Base-by-base conservation (phyloP, 2,888 invertebrate species). In the Chymomyza caudatula region DNA sequence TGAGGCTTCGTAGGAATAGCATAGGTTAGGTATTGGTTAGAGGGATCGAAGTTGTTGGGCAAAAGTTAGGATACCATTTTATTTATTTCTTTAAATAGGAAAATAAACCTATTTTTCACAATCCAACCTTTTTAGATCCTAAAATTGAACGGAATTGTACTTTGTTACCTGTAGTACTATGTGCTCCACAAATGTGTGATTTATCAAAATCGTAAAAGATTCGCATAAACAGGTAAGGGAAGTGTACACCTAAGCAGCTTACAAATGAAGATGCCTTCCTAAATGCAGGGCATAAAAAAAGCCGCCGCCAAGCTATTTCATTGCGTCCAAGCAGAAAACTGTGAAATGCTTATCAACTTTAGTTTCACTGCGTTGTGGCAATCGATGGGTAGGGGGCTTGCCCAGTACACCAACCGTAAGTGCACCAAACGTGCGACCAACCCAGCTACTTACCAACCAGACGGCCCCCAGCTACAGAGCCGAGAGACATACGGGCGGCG, bases 311-410 rank as follows among this genome's bases (percentile, higher is more conserved):
- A 37, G 29, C 11, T 37, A 11, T 37, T 37, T 37, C 29, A 37
- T 11, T 37, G 47, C 47, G 47, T 47, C 47, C 15, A 47, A 37
- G 19, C 19, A 17, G 47, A 47, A 58, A 58, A 58, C 57, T 22
- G 20, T 37, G 55, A 55, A 55, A 5, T 52, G 52, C 22, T 52
- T 52, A 22, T 52, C 19, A 17, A 5, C 15, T 17, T 17, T 47
- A 17, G 6, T 13, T 47, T 5, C n/a, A 47, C 47, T 47, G 47
- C 29, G 29, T 47, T 51, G 52, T 56, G 49, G 63, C 56, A 57
- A 56, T 56, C 57, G 49, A 43, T 51, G 47, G 51, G 29, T 8
- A 37, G 29, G 5, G 5, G 4, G 25, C 6, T 25, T 25, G 25
- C 5, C 25, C 25, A 6, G 25, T 25, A 25, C 4, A 25, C 25